A percentile compares a stretch with the other conserved stretches of the same genome.
These are phyloP conservation scores for Noctua janthe DNA, from an alignment of 2,888 invertebrate species.

Conservation along the genomic window DNA sequence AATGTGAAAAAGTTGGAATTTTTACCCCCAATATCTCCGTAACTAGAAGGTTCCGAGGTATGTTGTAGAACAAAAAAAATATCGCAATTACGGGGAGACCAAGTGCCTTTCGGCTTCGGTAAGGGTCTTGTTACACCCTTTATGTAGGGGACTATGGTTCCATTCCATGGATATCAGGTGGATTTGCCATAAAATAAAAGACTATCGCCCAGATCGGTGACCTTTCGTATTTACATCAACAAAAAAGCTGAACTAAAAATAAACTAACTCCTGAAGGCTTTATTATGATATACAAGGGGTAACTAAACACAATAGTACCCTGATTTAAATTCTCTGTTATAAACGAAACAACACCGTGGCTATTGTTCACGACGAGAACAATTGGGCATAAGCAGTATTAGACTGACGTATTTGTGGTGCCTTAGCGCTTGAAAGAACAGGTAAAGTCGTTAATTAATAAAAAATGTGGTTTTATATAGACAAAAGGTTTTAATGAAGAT, in stretches of 20 bases:
- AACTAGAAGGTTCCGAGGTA: too few relatives aligned
- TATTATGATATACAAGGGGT: conserved; percentile 47
- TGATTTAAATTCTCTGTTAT: conserved; percentile 17
- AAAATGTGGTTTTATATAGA: not conserved
- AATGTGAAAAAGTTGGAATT: too few relatives aligned
- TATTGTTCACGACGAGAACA: conserved; percentile 40
- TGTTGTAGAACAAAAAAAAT: too few relatives aligned
- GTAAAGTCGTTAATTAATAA: conserved; percentile 18
- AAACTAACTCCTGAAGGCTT: conserved; percentile 22
- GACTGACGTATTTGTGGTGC: conserved; percentile 12
- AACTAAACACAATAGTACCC: conserved; percentile 33
- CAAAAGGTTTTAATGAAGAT: conserved; percentile 16
- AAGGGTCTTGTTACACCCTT: too few relatives aligned
- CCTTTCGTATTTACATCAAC: not conserved
- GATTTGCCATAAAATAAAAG: not conserved
- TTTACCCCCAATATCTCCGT: too few relatives aligned
- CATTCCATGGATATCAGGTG: not conserved
- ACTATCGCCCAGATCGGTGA: not conserved
- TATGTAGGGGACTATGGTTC: not conserved
- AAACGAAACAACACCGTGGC: conserved; percentile 26
- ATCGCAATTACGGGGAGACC: too few relatives aligned
- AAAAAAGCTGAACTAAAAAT: conserved; percentile 4
- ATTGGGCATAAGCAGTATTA: conserved; percentile 18
- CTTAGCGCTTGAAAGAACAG: conserved; percentile 4
- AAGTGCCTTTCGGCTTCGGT: too few relatives aligned